phyloP scores from a whole-genome alignment of 2,797 vertebrate species.

The Danio choprae region DNA sequence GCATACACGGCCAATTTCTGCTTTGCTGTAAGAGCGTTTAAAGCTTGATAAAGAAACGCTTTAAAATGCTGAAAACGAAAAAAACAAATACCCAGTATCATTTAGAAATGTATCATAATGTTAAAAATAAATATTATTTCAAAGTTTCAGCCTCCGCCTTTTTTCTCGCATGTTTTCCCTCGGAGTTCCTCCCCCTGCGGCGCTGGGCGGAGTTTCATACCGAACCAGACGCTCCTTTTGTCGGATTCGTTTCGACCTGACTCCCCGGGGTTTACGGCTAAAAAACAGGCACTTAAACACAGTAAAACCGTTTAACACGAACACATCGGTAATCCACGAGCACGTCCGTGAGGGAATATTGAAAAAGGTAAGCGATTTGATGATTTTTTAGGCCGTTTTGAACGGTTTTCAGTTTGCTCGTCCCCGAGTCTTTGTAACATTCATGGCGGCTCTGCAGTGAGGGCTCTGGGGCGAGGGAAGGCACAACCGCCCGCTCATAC shows the following conservation, averaged over 20 bases:
- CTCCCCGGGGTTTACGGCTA: conserved; percentile 81
- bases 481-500: conserved; percentile 61
- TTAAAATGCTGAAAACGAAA: neutral
- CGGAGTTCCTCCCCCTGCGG: conserved; percentile 88
- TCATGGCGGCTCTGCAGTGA: conserved; percentile 83
- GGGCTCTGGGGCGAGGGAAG: conserved; percentile 72
- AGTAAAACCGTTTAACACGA: conserved; percentile 55
- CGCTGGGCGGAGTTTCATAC: conserved; percentile 88
- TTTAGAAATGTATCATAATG: neutral
- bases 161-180: conserved; percentile 74
- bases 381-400: conserved; percentile 63
- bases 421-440: conserved; percentile 76
- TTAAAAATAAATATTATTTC: conserved; percentile 21
- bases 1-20: neutral
- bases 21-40: neutral
- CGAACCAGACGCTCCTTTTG: conserved; percentile 86
- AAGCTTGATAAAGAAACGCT: neutral
- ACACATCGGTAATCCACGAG: conserved; percentile 48
- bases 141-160: conserved; percentile 67
- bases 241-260: conserved; percentile 83
- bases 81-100: neutral
- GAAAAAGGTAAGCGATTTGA: conserved; percentile 70
- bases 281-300: conserved; percentile 70
- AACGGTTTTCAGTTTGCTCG: conserved; percentile 68
- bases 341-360: conserved; percentile 41